Evolutionary conservation across 1,140 invertebrate genomes (phyloP).

Genomic region (Papilio xuthus): DNA sequence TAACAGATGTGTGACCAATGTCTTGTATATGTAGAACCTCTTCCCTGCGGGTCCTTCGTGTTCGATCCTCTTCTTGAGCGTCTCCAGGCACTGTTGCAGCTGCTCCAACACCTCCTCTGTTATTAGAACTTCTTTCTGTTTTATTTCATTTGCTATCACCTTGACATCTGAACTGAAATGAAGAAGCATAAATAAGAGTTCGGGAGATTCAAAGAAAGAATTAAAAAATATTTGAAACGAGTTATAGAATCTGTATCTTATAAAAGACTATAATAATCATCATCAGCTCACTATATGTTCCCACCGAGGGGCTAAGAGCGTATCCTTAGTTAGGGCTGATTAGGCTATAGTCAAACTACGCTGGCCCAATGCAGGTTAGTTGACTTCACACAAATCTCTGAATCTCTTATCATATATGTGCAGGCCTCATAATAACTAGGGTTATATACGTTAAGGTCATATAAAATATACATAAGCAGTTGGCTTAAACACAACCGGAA

Average conservation of each 20-base stretch:
- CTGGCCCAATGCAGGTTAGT: too few species aligned
- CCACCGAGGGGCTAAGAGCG: too few species aligned
- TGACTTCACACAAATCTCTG: too few species aligned
- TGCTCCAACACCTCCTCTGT: slow-evolving; percentile 72
- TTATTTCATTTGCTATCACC: slow-evolving; percentile 79
- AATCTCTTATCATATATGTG: too few species aligned
- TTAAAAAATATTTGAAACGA: too few species aligned
- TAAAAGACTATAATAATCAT: too few species aligned
- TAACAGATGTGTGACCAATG: slow-evolving; percentile 88
- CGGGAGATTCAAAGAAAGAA: background rate
- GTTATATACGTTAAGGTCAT: background rate
- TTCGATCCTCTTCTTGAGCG: slow-evolving; percentile 82
- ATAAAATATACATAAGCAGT: background rate
- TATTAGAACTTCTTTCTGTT: slow-evolving; percentile 80
- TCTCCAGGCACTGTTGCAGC: slow-evolving; percentile 73
- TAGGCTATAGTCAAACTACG: too few species aligned
- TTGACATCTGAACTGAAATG: slow-evolving; percentile 81
- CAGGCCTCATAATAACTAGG: too few species aligned
- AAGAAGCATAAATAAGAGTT: background rate
- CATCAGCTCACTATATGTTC: too few species aligned
- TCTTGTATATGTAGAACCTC: slow-evolving; percentile 85
- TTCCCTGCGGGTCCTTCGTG: slow-evolving; percentile 82
- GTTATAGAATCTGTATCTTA: too few species aligned
- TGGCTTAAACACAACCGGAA: too few species aligned
- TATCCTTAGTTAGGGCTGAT: too few species aligned